These are phyloP conservation scores for Dynastes grantii DNA, from an alignment of 2,888 invertebrate genomes.

Conservation along the genomic window DNA sequence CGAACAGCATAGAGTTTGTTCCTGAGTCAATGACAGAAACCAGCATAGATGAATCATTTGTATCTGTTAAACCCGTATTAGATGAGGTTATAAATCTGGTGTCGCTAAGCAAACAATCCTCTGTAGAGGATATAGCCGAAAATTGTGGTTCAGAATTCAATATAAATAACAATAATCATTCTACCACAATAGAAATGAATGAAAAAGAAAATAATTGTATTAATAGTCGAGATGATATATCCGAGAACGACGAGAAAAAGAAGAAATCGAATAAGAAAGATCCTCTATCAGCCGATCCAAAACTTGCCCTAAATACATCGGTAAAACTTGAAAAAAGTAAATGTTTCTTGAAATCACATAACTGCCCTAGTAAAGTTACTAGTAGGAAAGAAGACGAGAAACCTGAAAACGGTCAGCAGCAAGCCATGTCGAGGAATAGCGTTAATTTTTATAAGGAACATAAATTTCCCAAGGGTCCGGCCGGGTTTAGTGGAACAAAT, in stretches of 20 bases:
- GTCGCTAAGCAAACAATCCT: constrained; percentile 18
- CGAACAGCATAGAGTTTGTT: constrained; percentile 32
- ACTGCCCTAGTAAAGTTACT: constrained; percentile 35
- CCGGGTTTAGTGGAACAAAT: constrained; percentile 63
- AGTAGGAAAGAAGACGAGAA: constrained; percentile 22
- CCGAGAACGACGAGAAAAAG: constrained; percentile 2
- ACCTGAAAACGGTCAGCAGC: neutral
- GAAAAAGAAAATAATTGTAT: constrained; percentile 52
- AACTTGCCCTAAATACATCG: constrained; percentile 41
- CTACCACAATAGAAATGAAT: constrained; percentile 36
- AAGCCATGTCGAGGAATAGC: neutral
- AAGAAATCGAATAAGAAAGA: constrained; percentile 32
- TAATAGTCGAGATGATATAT: constrained; percentile 36
- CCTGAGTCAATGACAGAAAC: constrained; percentile 28
- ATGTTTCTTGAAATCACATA: constrained; percentile 35
- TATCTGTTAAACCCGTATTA: constrained; percentile 43
- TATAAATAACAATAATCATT: constrained; percentile 45
- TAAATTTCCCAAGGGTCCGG: constrained; percentile 54
- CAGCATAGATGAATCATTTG: constrained; percentile 25
- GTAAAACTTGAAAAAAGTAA: constrained; percentile 46
- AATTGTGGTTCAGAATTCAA: constrained; percentile 28
- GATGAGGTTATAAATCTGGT: constrained; percentile 46
- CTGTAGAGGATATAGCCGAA: constrained; percentile 24
- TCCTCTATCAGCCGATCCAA: constrained; percentile 37
- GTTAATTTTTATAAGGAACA: neutral